Base-by-base conservation (phyloP, 2,888 invertebrate species). In the Xanthia icteritia region DNA sequence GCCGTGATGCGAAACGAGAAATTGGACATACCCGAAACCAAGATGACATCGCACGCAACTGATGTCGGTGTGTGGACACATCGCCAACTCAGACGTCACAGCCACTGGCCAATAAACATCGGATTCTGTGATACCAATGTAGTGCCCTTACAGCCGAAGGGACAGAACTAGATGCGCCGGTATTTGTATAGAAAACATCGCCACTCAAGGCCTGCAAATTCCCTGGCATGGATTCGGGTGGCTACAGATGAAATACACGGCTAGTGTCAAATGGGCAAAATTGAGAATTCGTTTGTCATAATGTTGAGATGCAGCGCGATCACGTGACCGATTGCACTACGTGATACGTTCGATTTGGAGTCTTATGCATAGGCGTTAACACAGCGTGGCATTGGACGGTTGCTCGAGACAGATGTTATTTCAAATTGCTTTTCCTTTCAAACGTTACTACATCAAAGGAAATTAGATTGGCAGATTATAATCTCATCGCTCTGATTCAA, bases 1-100 rank as follows among this genome's bases (percentile, higher is more conserved):
- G 88, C 80, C 82, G 88, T 82, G 42, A 42, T 42, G 82, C 89
- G 89, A 87, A 89, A 89, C 89, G 87, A 90, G 88, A 92, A 90
- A 92, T 90, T 86, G 79, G 88, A 95, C 95, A 92, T 95, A 96
- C 96, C 95, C 94, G 92, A 89, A 96, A 94, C 94, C 94, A 94
- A 84, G 94, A 92, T 85, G 95, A 94, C 96, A 96, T 93, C 88
- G 89, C 86, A 86, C 86, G 87, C 84, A 83, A 85, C 85, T 87
- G 90, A 84, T 86, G 87, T 81, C 82, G 88, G 82, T 78, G 86
- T 85, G 88, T 85, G 89, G 89, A 91, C 87, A 86, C 93, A 92
- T 93, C 92, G 95, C 95, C 95, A 94, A 94, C 85, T 91, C 90
- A 91, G 81, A 90, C 92, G 94, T 93, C 92, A 91, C 92, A 79